A percentile compares a stretch with the other conserved stretches of the same genome.
Evolutionary conservation across 2,113 vertebrate species (phyloP).

Genomic region (Ceratotherium simum): DNA sequence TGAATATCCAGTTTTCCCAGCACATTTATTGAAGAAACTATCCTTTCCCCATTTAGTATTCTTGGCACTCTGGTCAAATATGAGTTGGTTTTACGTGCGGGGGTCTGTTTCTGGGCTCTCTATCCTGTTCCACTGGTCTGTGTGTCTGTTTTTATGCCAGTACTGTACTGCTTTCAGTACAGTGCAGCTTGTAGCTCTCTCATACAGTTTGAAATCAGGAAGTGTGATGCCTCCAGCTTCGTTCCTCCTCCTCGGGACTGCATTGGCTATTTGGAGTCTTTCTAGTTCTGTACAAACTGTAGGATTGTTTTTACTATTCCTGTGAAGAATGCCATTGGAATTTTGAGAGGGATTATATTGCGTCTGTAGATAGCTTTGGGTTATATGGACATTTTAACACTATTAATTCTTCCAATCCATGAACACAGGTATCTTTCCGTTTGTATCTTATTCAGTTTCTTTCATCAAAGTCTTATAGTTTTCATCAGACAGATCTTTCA

Average conservation of each 20-base stretch:
- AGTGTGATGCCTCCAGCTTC: not conserved
- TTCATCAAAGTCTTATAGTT: not conserved
- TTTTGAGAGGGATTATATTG: not conserved
- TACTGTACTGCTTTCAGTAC: not conserved
- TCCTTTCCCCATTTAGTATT: accelerated
- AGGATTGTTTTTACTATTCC: not conserved
- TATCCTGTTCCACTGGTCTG: not conserved
- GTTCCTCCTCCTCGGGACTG: not conserved
- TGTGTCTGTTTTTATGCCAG: not conserved
- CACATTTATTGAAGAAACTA: not conserved
- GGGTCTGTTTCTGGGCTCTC: not conserved
- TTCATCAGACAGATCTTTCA: not conserved
- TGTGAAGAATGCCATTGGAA: not conserved
- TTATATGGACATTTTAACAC: not conserved
- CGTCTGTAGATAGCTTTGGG: not conserved
- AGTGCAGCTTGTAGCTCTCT: not conserved
- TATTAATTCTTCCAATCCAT: not conserved
- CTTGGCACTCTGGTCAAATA: not conserved
- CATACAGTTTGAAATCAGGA: not conserved
- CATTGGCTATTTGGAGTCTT: no score
- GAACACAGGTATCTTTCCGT: not conserved
- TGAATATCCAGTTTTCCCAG: not conserved
- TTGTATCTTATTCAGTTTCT: not conserved
- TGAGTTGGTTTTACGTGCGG: accelerated
- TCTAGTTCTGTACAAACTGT: not conserved